phyloP scores from a whole-genome alignment of 2,888 invertebrate genomes.

The Sarcophaga carnaria region DNA sequence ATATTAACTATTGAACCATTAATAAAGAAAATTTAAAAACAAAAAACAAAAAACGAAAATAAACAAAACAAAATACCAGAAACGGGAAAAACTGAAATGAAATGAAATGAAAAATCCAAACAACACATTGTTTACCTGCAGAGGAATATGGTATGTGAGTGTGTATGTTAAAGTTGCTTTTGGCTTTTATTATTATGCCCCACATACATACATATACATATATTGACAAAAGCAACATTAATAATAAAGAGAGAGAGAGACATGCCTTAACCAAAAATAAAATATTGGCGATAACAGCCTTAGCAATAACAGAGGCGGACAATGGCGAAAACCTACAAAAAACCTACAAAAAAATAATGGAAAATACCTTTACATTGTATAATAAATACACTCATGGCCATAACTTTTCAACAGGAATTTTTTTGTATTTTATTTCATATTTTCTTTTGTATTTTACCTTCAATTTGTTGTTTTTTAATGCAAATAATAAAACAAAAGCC shows the following conservation, averaged over 20 bases:
- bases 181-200: not conserved
- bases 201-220: not conserved
- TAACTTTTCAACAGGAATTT: not conserved
- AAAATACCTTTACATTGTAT: not conserved
- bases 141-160: not conserved
- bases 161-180: not conserved
- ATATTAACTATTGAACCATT: conserved; percentile 23
- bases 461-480: not conserved
- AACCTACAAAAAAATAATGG: not conserved
- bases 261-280: not conserved
- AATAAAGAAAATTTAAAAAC: conserved; percentile 19
- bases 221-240: not conserved
- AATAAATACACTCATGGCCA: not conserved
- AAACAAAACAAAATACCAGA: no score
- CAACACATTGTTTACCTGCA: no score
- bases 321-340: not conserved
- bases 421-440: no score
- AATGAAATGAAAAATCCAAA: no score
- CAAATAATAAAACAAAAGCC: not conserved
- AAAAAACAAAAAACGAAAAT: not conserved
- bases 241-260: not conserved
- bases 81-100: no score
- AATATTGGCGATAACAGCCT: not conserved
- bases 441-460: not conserved
- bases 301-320: not conserved